These are phyloP conservation scores for Prinia subflava DNA, from an alignment of 2,113 vertebrate genomes.

Conservation along the genomic window DNA sequence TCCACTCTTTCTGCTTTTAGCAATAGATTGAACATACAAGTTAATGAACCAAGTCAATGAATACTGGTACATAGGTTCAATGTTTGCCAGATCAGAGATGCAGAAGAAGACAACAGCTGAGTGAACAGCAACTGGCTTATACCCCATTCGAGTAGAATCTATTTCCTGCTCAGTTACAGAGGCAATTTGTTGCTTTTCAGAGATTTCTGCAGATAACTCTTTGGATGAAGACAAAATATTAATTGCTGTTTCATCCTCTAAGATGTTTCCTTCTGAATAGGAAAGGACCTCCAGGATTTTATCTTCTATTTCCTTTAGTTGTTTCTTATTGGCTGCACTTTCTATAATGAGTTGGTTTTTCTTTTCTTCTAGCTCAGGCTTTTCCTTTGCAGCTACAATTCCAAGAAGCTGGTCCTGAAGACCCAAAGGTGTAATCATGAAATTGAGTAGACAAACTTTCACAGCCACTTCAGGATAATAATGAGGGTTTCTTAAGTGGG, in stretches of 20 bases:
- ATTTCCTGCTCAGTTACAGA: slow-evolving; percentile 86
- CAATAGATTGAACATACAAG: slow-evolving; percentile 84
- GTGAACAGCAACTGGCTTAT: slow-evolving; percentile 87
- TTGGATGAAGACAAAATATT: slow-evolving; percentile 89
- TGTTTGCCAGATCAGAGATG: slow-evolving; percentile 89
- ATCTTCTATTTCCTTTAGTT: slow-evolving; percentile 91
- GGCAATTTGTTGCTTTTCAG: slow-evolving; percentile 87
- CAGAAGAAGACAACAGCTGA: slow-evolving; percentile 91
- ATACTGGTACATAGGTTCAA: slow-evolving; percentile 96
- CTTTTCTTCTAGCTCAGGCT: slow-evolving; percentile 89
- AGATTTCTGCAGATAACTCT: slow-evolving; percentile 86
- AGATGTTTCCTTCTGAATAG: slow-evolving; percentile 86
- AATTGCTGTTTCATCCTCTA: slow-evolving; percentile 90
- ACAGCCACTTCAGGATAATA: slow-evolving; percentile 91
- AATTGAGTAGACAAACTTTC: slow-evolving; percentile 93
- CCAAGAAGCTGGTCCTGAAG: slow-evolving; percentile 93
- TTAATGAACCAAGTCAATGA: slow-evolving; percentile 90
- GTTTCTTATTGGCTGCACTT: slow-evolving; percentile 86
- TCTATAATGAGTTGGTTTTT: slow-evolving; percentile 90
- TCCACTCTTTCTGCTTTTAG: slow-evolving; percentile 78
- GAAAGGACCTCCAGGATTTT: slow-evolving; percentile 89
- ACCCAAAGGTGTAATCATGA: slow-evolving; percentile 93
- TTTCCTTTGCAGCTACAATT: slow-evolving; percentile 89
- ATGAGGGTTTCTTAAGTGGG: slow-evolving; percentile 89
- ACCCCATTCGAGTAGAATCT: slow-evolving; percentile 87